phyloP scores from a whole-genome alignment of 2,888 invertebrate genomes.

The Pollenia griseotomentosa region DNA sequence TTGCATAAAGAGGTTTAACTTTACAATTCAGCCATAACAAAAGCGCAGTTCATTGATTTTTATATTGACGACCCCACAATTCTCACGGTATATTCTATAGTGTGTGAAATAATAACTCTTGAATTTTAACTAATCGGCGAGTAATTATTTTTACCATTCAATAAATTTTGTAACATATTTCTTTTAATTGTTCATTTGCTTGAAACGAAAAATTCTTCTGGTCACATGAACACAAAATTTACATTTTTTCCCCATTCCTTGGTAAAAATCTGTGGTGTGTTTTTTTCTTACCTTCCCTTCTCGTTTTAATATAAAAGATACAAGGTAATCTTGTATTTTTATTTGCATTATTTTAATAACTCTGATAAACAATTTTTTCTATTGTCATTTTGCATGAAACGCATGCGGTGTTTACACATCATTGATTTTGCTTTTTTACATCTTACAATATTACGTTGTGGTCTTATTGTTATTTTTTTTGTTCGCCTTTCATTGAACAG shows the following conservation, averaged over 20 bases:
- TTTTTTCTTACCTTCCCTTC: not conserved
- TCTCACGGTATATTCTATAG: not conserved
- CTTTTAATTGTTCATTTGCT: no score
- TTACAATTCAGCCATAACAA: not conserved
- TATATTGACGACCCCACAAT: not conserved
- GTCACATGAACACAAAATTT: no score
- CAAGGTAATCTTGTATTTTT: constrained; percentile 27
- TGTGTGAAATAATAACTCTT: not conserved
- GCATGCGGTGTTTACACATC: constrained; percentile 69
- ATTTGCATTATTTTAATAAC: constrained; percentile 46
- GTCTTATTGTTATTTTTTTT: constrained; percentile 16
- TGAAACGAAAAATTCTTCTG: no score
- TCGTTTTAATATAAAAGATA: not conserved
- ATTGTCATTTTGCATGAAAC: constrained; percentile 55
- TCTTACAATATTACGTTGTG: constrained; percentile 32
- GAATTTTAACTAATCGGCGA: not conserved
- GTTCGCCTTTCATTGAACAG: constrained; percentile 25
- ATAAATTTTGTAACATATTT: not conserved
- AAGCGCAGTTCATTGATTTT: constrained; percentile 7
- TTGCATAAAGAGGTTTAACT: not conserved
- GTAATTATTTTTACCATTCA: constrained; percentile 1
- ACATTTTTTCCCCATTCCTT: no score
- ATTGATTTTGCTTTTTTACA: constrained; percentile 52
- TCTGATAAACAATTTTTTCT: constrained; percentile 12
- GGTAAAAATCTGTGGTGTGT: not conserved